Conservation (phyloP, 2,888 invertebrate species). For the Eupithecia exiguata region DNA sequence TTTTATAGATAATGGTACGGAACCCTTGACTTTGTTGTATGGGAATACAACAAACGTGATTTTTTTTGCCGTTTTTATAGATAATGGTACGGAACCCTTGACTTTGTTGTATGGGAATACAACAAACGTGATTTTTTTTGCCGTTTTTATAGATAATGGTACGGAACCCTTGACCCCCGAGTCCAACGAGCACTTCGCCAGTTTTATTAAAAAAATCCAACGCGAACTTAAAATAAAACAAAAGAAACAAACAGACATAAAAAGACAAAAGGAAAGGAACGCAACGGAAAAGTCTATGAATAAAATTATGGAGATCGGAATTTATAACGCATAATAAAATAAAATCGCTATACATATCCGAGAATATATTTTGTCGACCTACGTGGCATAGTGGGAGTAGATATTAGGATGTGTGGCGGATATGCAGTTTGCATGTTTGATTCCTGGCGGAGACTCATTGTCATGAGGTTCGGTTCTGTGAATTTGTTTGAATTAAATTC, state of each 20-base stretch:
- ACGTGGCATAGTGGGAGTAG: neutral
- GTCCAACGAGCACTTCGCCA: too few relatives aligned
- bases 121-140: too few relatives aligned
- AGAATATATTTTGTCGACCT: neutral
- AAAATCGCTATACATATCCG: constrained; percentile 3
- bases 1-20: too few relatives aligned
- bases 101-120: too few relatives aligned
- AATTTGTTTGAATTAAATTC: too few relatives aligned
- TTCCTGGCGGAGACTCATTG: neutral
- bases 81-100: too few relatives aligned
- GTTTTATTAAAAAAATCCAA: neutral
- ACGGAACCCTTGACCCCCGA: too few relatives aligned
- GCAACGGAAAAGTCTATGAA: constrained; percentile 56
- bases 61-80: too few relatives aligned
- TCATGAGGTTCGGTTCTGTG: too few relatives aligned
- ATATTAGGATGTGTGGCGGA: neutral
- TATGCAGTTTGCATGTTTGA: neutral
- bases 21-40: too few relatives aligned
- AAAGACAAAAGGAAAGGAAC: constrained; percentile 23
- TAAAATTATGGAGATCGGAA: constrained; percentile 56
- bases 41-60: too few relatives aligned
- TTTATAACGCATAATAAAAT: constrained; percentile 51
- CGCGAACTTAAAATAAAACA: constrained; percentile 4
- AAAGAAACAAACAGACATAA: neutral
- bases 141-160: too few relatives aligned